phyloP scores from a whole-genome alignment of 2,113 vertebrate genomes.

The Sinosuthora webbiana region DNA sequence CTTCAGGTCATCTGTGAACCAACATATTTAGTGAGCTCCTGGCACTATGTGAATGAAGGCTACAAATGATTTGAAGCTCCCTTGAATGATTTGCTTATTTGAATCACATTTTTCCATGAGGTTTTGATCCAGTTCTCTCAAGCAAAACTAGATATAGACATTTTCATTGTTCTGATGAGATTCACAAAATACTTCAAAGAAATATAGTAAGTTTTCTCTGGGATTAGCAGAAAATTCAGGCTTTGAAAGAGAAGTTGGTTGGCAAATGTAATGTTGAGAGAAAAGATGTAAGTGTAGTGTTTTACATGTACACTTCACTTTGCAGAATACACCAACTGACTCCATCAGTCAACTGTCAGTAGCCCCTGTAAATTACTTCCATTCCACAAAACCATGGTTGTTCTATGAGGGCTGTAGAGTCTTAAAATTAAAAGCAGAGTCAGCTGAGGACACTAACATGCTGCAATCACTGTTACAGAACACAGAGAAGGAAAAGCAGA shows the following conservation, averaged over 20 bases:
- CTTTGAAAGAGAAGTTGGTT: constrained; percentile 39
- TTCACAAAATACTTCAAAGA: constrained; percentile 22
- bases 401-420: background rate
- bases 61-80: background rate
- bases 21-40: accelerated
- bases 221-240: constrained; percentile 40
- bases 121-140: background rate
- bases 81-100: background rate
- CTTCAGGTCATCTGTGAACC: background rate
- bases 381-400: background rate
- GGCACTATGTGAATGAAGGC: background rate
- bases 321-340: background rate
- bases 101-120: background rate
- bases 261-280: background rate
- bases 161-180: constrained; percentile 52
- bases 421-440: background rate
- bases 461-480: background rate
- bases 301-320: background rate
- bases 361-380: background rate
- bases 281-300: background rate
- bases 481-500: background rate
- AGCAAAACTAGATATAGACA: background rate
- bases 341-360: background rate
- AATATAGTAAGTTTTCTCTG: constrained; percentile 30
- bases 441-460: background rate